phyloP scores from a whole-genome alignment of 2,113 vertebrate genomes.

The Mohoua ochrocephala region DNA sequence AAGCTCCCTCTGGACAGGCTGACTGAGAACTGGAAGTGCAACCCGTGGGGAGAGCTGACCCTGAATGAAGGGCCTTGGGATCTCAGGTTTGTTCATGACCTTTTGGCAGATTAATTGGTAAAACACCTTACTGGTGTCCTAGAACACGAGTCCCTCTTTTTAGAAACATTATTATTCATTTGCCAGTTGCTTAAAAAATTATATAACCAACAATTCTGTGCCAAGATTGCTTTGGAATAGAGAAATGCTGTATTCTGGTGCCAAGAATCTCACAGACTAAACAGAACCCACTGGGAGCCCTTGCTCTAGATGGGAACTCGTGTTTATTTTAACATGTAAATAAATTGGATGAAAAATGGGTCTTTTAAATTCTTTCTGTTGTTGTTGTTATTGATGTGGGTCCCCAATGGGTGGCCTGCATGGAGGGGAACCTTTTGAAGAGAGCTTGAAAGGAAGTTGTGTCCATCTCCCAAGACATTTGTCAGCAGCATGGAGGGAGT shows the following conservation, averaged over 20 bases:
- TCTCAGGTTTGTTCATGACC: neutral
- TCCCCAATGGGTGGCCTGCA: neutral
- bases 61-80: slow-evolving; percentile 5
- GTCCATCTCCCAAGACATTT: neutral
- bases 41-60: neutral
- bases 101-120: slow-evolving; percentile 31
- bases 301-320: neutral
- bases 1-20: neutral
- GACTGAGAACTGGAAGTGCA: neutral
- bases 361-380: neutral
- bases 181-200: slow-evolving; percentile 2
- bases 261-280: slow-evolving; percentile 41
- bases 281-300: slow-evolving; percentile 28
- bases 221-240: slow-evolving; percentile 33
- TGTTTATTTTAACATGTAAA: slow-evolving; percentile 39
- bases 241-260: neutral
- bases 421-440: slow-evolving; percentile 29
- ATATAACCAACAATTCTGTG: neutral
- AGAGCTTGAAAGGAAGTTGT: slow-evolving; percentile 4
- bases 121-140: slow-evolving; percentile 14
- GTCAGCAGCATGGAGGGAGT: neutral
- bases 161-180: neutral
- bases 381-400: neutral
- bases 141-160: neutral
- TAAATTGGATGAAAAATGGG: slow-evolving; percentile 1